Percentiles rank a stretch among this genome's conserved stretches.
Conservation (phyloP, 1,140 invertebrate genomes). For the Periplaneta americana region DNA sequence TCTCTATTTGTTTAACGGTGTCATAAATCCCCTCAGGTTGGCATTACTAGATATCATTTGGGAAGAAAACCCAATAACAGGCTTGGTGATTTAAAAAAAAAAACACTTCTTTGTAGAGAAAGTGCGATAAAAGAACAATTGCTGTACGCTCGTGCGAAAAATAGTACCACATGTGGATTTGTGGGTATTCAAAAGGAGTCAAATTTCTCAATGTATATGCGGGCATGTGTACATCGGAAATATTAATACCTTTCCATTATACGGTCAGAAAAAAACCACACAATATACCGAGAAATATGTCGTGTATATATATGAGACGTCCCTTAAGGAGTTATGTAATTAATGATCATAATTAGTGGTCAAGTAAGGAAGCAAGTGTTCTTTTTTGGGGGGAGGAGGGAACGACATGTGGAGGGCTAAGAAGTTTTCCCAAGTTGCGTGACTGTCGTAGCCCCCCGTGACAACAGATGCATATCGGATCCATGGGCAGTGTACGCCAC, state of each 20-base stretch:
- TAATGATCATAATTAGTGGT: neutral
- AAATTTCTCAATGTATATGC: neutral
- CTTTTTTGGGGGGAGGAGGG: neutral
- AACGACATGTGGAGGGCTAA: neutral
- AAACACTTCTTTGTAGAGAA: neutral
- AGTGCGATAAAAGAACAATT: neutral
- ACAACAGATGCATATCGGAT: neutral
- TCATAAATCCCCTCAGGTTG: neutral
- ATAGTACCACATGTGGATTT: neutral
- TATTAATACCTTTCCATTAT: neutral
- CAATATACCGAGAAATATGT: neutral
- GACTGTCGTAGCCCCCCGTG: neutral
- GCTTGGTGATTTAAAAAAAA: neutral
- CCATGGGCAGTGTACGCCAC: neutral
- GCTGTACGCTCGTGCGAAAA: neutral
- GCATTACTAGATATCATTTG: neutral
- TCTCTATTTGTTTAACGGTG: neutral
- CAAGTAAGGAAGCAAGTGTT: neutral
- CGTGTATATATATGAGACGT: neutral
- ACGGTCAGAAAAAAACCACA: neutral
- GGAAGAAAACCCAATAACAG: neutral
- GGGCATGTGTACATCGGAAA: neutral
- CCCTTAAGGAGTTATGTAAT: neutral
- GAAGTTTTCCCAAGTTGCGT: neutral
- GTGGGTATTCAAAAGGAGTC: neutral